phyloP scores from a whole-genome alignment of 2,113 vertebrate species.

The Butastur rufipennis region DNA sequence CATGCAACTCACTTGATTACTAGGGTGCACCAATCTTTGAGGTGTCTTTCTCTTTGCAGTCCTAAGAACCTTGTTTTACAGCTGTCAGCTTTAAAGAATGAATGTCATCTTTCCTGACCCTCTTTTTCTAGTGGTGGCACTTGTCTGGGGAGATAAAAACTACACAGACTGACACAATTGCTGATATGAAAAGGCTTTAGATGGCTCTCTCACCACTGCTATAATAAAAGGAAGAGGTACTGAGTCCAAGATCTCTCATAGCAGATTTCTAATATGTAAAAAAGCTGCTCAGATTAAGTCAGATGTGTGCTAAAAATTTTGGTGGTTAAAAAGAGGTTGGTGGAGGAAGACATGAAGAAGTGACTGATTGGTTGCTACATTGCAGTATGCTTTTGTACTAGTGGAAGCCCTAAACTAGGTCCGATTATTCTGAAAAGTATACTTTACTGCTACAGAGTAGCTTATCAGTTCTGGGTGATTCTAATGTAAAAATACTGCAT shows the following conservation, averaged over 20 bases:
- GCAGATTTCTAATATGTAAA: background rate
- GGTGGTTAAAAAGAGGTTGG: background rate
- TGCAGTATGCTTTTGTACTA: background rate
- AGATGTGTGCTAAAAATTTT: background rate
- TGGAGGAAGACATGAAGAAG: background rate
- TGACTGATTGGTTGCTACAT: background rate
- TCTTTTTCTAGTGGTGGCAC: slow-evolving; percentile 2
- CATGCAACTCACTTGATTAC: background rate
- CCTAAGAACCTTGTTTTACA: slow-evolving; percentile 31
- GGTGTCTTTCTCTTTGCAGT: background rate
- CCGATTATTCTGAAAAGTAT: background rate
- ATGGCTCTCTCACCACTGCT: background rate
- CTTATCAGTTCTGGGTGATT: background rate
- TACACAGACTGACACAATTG: background rate
- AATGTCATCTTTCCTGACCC: background rate
- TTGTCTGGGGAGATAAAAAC: slow-evolving; percentile 40
- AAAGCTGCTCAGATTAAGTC: background rate
- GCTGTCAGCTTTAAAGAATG: slow-evolving; percentile 40
- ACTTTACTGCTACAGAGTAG: background rate
- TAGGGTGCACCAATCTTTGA: background rate
- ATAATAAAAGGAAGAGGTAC: background rate
- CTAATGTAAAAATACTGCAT: background rate
- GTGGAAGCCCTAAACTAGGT: background rate
- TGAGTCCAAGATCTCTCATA: background rate
- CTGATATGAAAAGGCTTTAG: background rate